Percentiles rank a stretch among this genome's conserved stretches.
Conservation (phyloP, 2,113 vertebrate species). For the Chaetops frenatus region DNA sequence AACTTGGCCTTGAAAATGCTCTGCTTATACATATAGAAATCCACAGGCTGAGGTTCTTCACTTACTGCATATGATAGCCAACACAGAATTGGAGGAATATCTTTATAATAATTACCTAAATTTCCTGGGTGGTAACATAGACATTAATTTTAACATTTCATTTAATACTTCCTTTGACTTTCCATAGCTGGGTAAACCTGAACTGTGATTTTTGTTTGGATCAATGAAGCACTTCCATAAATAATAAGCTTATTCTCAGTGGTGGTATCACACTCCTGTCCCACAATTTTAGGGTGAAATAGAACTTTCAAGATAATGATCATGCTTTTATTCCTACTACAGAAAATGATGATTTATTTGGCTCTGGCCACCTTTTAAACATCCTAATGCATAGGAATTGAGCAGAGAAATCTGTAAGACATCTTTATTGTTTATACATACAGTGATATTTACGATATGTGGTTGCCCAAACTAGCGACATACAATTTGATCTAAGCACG, state of each 20-base stretch:
- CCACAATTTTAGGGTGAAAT: background rate
- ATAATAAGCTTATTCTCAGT: background rate
- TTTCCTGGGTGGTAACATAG: background rate
- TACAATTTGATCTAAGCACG: background rate
- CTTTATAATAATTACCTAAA: background rate
- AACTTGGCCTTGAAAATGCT: background rate
- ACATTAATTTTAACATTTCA: background rate
- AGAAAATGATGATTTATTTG: background rate
- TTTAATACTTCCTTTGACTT: background rate
- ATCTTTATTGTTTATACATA: background rate
- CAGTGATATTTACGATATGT: background rate
- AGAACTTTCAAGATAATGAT: background rate
- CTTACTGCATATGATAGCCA: background rate
- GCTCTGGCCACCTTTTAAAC: background rate
- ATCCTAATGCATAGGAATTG: background rate
- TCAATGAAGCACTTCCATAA: background rate
- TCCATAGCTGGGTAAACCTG: background rate
- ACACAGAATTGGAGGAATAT: background rate
- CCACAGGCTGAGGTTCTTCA: background rate
- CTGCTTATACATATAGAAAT: background rate
- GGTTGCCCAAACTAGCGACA: background rate
- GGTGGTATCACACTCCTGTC: background rate
- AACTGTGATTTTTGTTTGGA: background rate
- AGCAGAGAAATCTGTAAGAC: background rate
- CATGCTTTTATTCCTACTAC: background rate